phyloP scores from a whole-genome alignment of 2,797 vertebrate genomes.

The Alca torda region DNA sequence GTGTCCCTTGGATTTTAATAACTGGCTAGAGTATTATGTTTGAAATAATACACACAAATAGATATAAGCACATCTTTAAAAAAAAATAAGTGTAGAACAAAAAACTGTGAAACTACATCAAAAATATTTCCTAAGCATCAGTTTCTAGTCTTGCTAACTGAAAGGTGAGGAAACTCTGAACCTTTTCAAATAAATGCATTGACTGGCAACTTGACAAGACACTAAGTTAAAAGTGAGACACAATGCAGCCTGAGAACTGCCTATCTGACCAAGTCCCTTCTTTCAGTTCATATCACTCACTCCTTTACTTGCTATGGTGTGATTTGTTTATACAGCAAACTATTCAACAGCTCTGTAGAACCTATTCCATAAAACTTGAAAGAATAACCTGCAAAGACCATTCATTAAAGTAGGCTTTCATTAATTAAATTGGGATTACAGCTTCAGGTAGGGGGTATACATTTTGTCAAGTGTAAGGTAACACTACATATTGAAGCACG shows the following conservation, averaged over 20 bases:
- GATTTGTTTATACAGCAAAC: not conserved
- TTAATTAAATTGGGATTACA: not conserved
- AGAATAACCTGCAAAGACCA: not conserved
- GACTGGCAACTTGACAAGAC: not conserved
- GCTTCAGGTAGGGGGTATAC: not conserved
- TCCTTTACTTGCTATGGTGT: not conserved
- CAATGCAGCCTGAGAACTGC: not conserved
- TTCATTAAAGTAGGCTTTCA: not conserved
- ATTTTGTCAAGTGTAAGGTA: not conserved
- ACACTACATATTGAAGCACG: not conserved
- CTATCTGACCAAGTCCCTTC: not conserved
- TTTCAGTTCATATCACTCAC: not conserved
- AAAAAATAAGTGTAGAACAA: not conserved
- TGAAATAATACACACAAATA: conserved; percentile 68
- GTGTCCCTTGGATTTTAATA: conserved; percentile 55
- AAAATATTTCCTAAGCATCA: not conserved
- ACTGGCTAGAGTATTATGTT: conserved; percentile 68
- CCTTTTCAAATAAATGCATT: not conserved
- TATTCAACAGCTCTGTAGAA: not conserved
- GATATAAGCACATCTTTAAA: not conserved
- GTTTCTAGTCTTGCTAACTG: not conserved
- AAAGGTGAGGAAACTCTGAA: not conserved
- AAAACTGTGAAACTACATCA: not conserved
- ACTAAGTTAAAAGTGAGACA: not conserved
- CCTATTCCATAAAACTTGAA: not conserved